phyloP scores from a whole-genome alignment of 2,797 vertebrate species.

The Gymnopithys bicolor region DNA sequence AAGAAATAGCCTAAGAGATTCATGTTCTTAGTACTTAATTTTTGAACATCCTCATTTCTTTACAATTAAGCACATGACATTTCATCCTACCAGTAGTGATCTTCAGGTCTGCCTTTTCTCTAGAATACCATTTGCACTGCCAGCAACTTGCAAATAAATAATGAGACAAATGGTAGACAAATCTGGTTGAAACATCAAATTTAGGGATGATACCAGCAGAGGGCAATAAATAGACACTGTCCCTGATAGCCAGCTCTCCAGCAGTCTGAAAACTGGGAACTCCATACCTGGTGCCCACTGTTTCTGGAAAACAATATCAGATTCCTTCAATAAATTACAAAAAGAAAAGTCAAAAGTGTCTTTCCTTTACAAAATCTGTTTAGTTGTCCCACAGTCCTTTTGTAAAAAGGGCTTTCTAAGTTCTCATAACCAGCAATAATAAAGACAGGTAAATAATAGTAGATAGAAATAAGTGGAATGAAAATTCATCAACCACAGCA shows the following conservation, averaged over 20 bases:
- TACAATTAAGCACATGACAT: not conserved
- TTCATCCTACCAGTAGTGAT: not conserved
- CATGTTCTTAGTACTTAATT: not conserved
- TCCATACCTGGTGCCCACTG: not conserved
- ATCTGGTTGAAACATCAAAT: not conserved
- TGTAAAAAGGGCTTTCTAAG: not conserved
- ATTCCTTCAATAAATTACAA: not conserved
- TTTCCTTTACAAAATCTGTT: not conserved
- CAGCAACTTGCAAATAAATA: not conserved
- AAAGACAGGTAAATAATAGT: not conserved
- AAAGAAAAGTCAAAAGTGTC: not conserved
- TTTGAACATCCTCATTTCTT: not conserved
- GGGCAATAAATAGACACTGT: slow-evolving; percentile 35
- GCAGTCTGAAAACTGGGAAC: not conserved
- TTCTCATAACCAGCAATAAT: not conserved
- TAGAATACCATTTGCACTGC: not conserved
- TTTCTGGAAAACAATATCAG: not conserved
- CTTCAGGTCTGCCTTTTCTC: not conserved
- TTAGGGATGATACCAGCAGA: slow-evolving; percentile 18
- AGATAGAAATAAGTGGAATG: not conserved
- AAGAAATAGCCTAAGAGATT: not conserved
- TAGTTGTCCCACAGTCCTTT: not conserved
- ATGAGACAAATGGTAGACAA: not conserved
- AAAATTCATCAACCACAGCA: not conserved
- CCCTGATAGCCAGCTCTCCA: not conserved